phyloP scores from a whole-genome alignment of 2,888 invertebrate genomes.

The Leptopilina drosophilae region DNA sequence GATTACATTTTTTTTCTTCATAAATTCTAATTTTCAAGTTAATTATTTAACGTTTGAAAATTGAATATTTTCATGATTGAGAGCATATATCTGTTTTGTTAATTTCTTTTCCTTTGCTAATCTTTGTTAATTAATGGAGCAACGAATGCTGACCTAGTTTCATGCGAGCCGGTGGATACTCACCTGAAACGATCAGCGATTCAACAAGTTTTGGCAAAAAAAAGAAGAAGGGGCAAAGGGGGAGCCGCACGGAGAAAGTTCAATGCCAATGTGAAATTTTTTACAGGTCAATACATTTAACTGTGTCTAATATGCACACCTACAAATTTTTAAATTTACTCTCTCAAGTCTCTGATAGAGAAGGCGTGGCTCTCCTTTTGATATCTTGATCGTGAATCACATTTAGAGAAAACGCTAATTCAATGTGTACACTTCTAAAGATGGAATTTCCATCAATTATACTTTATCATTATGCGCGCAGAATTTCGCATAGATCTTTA shows the following conservation, averaged over 20 bases:
- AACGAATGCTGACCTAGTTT: constrained; percentile 55
- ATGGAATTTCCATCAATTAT: background rate
- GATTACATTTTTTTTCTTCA: background rate
- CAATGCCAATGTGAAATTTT: constrained; percentile 68
- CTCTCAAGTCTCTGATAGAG: constrained; percentile 13
- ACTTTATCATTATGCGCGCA: background rate
- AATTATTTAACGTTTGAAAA: constrained; percentile 10
- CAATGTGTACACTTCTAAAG: background rate
- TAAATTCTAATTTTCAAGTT: background rate
- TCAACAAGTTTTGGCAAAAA: constrained; percentile 48
- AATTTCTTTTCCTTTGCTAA: constrained; percentile 52
- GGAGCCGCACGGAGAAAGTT: constrained; percentile 69
- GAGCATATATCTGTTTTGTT: constrained; percentile 58
- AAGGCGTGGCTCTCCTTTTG: constrained; percentile 24
- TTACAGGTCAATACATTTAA: constrained; percentile 46
- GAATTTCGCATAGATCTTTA: background rate
- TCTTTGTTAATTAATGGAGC: constrained; percentile 60
- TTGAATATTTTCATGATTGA: constrained; percentile 58
- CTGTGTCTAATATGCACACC: constrained; percentile 20
- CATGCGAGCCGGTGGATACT: constrained; percentile 43
- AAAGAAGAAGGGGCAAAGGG: constrained; percentile 38
- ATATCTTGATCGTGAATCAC: constrained; percentile 28
- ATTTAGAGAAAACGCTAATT: constrained; percentile 18
- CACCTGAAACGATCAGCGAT: constrained; percentile 33
- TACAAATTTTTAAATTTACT: constrained; percentile 31